Conservation (phyloP, 2,113 vertebrate genomes). For the Heloderma charlesbogerti region DNA sequence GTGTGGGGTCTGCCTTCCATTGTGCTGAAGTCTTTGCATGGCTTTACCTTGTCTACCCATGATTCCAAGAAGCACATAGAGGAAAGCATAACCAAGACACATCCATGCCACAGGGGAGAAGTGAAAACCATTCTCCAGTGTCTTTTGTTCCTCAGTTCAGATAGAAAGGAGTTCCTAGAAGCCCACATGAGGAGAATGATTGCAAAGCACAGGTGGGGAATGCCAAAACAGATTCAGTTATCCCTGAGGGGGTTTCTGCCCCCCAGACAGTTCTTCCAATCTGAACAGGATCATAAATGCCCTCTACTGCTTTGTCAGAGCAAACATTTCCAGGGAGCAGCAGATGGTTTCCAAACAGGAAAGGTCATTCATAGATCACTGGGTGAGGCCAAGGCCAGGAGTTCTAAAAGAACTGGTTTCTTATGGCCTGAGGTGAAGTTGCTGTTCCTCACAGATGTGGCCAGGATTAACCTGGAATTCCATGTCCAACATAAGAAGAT, state of each 20-base stretch:
- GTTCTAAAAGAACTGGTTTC: not conserved
- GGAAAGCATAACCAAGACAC: no score
- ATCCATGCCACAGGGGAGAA: not conserved
- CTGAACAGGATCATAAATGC: not conserved
- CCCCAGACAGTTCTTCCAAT: not conserved
- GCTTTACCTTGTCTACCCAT: not conserved
- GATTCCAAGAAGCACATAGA: not conserved
- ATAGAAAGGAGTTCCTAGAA: not conserved
- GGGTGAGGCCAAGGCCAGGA: no score
- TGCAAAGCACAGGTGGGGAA: not conserved
- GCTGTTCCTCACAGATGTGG: not conserved
- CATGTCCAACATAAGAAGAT: slow-evolving; percentile 4
- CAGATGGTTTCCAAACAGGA: no score
- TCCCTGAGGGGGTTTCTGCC: not conserved
- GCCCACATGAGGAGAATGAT: not conserved
- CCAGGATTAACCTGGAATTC: not conserved
- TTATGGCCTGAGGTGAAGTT: not conserved
- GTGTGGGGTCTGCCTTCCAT: not conserved
- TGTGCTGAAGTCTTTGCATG: not conserved
- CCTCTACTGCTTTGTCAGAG: not conserved
- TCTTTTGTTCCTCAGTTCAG: not conserved
- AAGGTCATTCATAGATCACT: no score
- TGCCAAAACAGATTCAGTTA: not conserved
- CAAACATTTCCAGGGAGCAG: no score
- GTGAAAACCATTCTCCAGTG: not conserved